Base-by-base conservation (phyloP, 2,113 vertebrate genomes). In the Pterocles burchelli region DNA sequence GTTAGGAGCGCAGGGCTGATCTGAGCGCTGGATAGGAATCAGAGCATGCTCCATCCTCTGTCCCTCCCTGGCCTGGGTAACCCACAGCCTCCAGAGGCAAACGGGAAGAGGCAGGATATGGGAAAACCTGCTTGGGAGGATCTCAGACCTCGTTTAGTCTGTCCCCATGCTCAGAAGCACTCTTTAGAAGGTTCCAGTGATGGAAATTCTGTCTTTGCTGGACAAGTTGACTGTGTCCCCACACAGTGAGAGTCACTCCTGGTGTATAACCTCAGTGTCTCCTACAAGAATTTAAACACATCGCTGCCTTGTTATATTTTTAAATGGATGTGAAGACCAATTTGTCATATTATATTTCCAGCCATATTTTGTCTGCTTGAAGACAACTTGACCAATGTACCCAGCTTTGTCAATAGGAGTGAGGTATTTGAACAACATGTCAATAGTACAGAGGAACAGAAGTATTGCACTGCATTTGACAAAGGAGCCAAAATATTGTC, bases 261-360 rank as follows among this genome's bases (percentile, higher is more conserved):
- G 45, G 13, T 38, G 20, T n/a, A 8, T 33, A 62, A 45, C 16
- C 15, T 9, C 18, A n/a, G 9, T 22, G 20, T 38, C 36, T 72
- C 54, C 10, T 52, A 3, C 31, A 68, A 57, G n/a, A 43, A 17
- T 75, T 85, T 16, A 55, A 92, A 34, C 26, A 8, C 7, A 12
- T 7, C 0, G 0, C 45, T 4, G 6, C 2, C 2, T 41, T 48
- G 34, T 41, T 62, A 11, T 54, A 26, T 25, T 84, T 66, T 51
- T 9, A 48, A 26, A 11, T 18, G 46, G 41, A 11, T 21, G 17
- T 17, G 74, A 62, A 74, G 36, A 77, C 5, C 33, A 7, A 3
- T 84, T 58, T 63, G 17, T 66, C 22, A 3, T 45, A 12, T 20
- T 84, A 6, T 51, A 31, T 71, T 76, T 82, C 11, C 51, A 87